A percentile compares a stretch with the other conserved stretches of the same genome.
phyloP scores from a whole-genome alignment of 2,888 invertebrate species.

The Synergus japonicus region DNA sequence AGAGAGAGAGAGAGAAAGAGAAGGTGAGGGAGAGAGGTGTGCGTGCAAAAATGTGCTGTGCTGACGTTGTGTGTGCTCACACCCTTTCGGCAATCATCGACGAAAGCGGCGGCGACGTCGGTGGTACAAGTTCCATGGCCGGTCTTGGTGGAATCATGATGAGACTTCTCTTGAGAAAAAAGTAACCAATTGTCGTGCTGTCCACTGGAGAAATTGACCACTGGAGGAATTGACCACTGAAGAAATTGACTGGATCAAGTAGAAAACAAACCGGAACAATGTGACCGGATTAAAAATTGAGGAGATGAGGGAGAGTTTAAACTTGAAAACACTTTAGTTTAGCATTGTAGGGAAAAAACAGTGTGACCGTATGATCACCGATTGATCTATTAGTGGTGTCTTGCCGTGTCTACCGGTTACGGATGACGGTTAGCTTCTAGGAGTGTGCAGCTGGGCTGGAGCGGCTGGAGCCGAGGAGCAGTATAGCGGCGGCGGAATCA shows the following conservation, averaged over 20 bases:
- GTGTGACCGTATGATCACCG: conserved; percentile 25
- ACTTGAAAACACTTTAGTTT: conserved; percentile 9
- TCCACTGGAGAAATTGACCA: not conserved
- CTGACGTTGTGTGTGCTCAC: conserved; percentile 41
- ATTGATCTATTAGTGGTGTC: not conserved
- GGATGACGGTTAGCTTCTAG: conserved; percentile 40
- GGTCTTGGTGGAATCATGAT: conserved; percentile 36
- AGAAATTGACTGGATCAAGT: not conserved
- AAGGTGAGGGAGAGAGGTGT: conserved; percentile 13
- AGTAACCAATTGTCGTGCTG: not conserved
- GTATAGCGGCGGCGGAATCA: conserved; percentile 46
- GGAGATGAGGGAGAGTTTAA: not conserved
- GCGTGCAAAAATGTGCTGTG: conserved; percentile 39
- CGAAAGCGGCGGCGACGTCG: conserved; percentile 21
- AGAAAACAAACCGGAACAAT: not conserved
- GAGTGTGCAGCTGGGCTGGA: conserved; percentile 44
- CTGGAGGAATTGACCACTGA: no score
- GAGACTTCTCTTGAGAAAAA: not conserved
- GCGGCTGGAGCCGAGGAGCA: conserved; percentile 45
- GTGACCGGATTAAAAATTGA: not conserved
- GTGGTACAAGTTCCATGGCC: conserved; percentile 8
- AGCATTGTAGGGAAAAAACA: conserved; percentile 1
- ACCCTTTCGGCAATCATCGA: conserved; percentile 34
- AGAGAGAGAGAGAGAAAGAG: conserved; percentile 36
- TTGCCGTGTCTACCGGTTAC: conserved; percentile 31